Evolutionary conservation across 2,113 vertebrate genomes (phyloP), one percentile per base, ranked within the genome.

Genomic region (Vimba vimba): DNA sequence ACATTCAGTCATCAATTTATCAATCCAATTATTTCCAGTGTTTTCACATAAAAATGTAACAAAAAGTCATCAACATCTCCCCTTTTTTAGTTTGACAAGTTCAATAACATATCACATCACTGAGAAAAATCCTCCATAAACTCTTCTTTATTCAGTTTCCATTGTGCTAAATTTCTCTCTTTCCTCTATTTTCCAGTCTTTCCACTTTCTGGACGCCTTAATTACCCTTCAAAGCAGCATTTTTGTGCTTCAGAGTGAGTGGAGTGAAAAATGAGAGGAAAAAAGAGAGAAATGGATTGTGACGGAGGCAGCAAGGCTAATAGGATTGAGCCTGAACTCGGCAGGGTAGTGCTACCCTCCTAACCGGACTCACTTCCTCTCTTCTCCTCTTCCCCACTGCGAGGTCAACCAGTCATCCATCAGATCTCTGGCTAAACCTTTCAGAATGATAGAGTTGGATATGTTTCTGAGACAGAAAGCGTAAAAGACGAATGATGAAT

Each of bases 151-250:
- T 55, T 33, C 27, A 8, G 23, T 60, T 60, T 79, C 33, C 19
- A 39, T 79, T 79, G 19, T 60, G 36, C 55, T 36, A 36, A 78
- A 36, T 33, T 57, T 79, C 4, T 17, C 25, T 27, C 15, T 39
- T n/a, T 59, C 55, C 36, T 27, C 8, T 47, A 10, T 47, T 62
- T 79, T 79, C 23, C 77, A 12, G 7, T 64, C 57, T 64, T 80
- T 57, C 39, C 90, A 47, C 90, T 50, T 90, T 90, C 45, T 91
- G 89, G 88, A 87, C 82, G 88, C 91, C 90, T 80, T 85, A 86
- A 88, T 90, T 86, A 89, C 13, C 36, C 36, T 75, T 47, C 57
- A 45, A 45, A 84, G 52, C n/a, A 43, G 17, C 50, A 84, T 21
- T 45, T 52, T n/a, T 47, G 83, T 79, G 39, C n/a, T 39, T 11